These are phyloP conservation scores for Microcebus murinus DNA, from an alignment of 2,113 vertebrate species.

Conservation along the genomic window DNA sequence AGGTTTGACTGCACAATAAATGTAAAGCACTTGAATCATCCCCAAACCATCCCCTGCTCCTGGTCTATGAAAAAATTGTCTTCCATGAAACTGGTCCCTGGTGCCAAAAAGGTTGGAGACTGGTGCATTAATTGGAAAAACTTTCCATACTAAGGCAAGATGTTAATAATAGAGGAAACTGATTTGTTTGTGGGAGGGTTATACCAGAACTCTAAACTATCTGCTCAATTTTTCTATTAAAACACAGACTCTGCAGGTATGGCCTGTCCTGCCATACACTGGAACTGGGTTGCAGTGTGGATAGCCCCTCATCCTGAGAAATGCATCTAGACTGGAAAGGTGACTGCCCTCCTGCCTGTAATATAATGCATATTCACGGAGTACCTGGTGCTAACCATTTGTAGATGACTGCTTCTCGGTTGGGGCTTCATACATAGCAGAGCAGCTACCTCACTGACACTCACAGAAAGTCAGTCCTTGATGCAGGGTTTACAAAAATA, in stretches of 20 bases:
- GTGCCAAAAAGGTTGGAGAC: no score
- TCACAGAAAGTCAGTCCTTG: not conserved
- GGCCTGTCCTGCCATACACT: no score
- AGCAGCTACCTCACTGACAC: not conserved
- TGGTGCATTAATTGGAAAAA: not conserved
- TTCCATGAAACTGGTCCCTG: no score
- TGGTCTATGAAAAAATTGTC: no score
- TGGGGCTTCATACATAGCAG: not conserved
- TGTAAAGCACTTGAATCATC: no score
- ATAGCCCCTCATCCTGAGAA: not conserved
- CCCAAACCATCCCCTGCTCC: no score
- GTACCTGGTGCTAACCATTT: not conserved
- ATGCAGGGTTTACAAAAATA: not conserved
- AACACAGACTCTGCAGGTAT: no score
- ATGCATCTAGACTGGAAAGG: not conserved
- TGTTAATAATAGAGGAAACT: not conserved
- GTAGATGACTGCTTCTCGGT: not conserved
- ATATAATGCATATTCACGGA: not conserved
- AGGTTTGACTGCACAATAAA: no score
- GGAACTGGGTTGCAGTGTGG: no score
- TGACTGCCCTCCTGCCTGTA: not conserved
- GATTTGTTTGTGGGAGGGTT: fast-evolving
- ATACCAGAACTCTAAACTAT: not conserved
- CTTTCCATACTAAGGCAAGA: not conserved
- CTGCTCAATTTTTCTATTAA: not conserved